phyloP scores from a whole-genome alignment of 2,113 vertebrate species.

The Ageneiosus marmoratus region DNA sequence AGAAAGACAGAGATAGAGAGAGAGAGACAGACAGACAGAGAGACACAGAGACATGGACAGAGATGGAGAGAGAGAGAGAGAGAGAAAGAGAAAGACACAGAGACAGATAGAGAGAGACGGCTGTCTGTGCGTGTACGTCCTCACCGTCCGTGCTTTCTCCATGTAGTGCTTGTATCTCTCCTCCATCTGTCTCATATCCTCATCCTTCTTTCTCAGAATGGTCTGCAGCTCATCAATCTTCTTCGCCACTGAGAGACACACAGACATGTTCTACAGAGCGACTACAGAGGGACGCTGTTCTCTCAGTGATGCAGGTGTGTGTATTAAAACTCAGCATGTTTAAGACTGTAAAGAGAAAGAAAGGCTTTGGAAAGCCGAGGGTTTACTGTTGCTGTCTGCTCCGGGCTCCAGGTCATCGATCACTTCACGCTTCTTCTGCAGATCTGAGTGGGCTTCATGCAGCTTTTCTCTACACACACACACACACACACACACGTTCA shows the following conservation, averaged over 20 bases:
- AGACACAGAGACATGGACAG: no score
- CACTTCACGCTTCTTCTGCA: conserved; percentile 86
- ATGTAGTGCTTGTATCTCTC: conserved; percentile 84
- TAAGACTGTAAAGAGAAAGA: not conserved
- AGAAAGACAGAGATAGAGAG: no score
- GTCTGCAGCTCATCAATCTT: conserved; percentile 86
- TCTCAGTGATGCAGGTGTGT: not conserved
- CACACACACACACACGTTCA: no score
- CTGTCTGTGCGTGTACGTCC: conserved; percentile 15
- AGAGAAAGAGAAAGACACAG: no score
- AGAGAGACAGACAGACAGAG: no score
- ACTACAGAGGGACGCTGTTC: no score
- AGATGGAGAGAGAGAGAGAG: no score
- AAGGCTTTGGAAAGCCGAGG: not conserved
- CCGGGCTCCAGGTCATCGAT: conserved; percentile 85
- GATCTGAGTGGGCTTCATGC: conserved; percentile 84
- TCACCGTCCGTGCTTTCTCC: conserved; percentile 82
- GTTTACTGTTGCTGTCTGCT: conserved; percentile 77
- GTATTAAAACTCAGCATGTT: not conserved
- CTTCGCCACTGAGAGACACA: conserved; percentile 66
- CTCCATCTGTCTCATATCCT: conserved; percentile 88
- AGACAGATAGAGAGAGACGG: no score
- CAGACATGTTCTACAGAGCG: no score
- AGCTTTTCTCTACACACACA: conserved; percentile 79
- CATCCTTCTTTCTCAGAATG: conserved; percentile 83